Evolutionary conservation across 2,888 invertebrate genomes (phyloP), one percentile per base, ranked within the genome.

Genomic region (Cheilosia variabilis): DNA sequence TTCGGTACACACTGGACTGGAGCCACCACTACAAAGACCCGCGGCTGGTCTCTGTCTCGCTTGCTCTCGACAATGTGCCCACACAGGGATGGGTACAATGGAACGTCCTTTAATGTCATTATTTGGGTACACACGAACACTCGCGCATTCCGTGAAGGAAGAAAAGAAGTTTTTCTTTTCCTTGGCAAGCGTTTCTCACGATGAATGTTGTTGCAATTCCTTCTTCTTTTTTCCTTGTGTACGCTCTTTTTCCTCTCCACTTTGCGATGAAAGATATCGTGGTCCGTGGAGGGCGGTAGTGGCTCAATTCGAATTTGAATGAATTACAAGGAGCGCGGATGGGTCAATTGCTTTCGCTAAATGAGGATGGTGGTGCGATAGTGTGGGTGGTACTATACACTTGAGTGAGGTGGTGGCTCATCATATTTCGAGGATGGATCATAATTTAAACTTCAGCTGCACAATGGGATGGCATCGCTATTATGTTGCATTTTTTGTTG

Each of bases 361-460:
- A 34, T 5, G 50, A 19, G 24, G 47, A 10, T 19, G 60, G 50
- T 34, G 2, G 41, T 4, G 66, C 27, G 17, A 57, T 24, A 34
- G 62, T 52, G 53, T 31, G 37, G 52, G 63, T 52, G 72, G 45
- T 43, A 37, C n/a, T 47, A 47, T 6, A 47, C 82, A 55, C 62
- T 58, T 60, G 82, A 60, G 65, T 58, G 31, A n/a, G 50, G 41
- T 65, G 58, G 63, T 73, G 65, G 84, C 84, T 71, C 75, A 80
- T 75, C 75, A 66, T 80, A 71, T 84, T 79, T 55, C 65, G 65
- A 80, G 65, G 80, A 76, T 80, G 65, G 79, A 79, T 84, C 75
- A 71, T 76, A 80, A 80, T 84, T 76, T 80, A 80, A 84, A 80
- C 79, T 84, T 79, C 84, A 79, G 69, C 75, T 75, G 71, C 84